Evolutionary conservation across 2,797 vertebrate species (phyloP), one percentile per base, ranked within the genome.

Genomic region (Ibycter americanus): DNA sequence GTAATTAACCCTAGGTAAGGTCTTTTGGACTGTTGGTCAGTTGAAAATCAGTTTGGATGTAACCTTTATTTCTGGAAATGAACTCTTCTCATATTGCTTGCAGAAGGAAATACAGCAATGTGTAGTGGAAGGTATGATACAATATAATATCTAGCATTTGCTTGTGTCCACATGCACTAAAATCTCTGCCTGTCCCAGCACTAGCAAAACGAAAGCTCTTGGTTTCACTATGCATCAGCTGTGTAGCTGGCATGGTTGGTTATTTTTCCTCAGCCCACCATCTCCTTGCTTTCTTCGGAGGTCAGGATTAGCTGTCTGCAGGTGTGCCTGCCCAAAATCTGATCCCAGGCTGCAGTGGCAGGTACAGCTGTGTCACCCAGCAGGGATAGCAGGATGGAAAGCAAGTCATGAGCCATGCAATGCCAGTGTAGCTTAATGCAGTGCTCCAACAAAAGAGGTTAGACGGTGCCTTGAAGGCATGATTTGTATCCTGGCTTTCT

Each of bases 161-260:
- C 58, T 83, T 38, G 15, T 31, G 12, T 77, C 15, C 1, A 0
- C 34, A 2, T 12, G 18, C 0, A 1, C 44, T 54, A 44, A 72
- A 56, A 40, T 63, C 63, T 62, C 27, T 78, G 42, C 52, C 44
- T 55, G 17, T 40, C 21, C 36, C 38, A 54, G 63, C 9, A 4
- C 32, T 36, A 20, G 19, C 40, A 17, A 72, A 32, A 44, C 3
- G 5, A 72, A 73, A 72, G 18, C 23, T 26, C 15, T 47, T 27
- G 13, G 6, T 56, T 83, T 83, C 55, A 25, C 11, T 9, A 0
- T 38, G 23, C 10, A 6, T 62, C 6, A 2, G 9, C 67, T 34
- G 1, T 27, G n/a, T 19, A 6, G 25, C 26, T 70, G 32, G 27
- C 9, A 1, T 8, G 42, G 15, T 40, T 47, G n/a, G 15, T 86